A percentile compares a stretch with the other conserved stretches of the same genome.
phyloP scores from a whole-genome alignment of 1,140 invertebrate species.

The Hylaeus volcanicus region DNA sequence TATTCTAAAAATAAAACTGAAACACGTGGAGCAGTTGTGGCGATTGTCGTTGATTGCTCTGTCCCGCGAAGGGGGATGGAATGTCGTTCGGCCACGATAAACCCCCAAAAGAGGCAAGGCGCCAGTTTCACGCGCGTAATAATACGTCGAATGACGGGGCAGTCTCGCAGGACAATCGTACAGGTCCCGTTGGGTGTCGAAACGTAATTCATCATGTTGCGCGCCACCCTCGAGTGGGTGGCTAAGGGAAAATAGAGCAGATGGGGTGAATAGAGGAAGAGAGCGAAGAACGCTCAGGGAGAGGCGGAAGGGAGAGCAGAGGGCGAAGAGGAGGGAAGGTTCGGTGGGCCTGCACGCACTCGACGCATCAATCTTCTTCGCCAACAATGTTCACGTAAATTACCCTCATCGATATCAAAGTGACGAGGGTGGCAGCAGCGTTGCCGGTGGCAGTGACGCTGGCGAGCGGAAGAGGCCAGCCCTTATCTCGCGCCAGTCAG shows the following conservation, averaged over 20 bases:
- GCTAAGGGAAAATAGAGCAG: background rate
- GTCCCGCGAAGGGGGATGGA: background rate
- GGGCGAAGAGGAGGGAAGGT: slow-evolving; percentile 19
- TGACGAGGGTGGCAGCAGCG: slow-evolving; percentile 62
- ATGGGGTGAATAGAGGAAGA: slow-evolving; percentile 37
- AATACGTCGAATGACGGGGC: slow-evolving; percentile 70
- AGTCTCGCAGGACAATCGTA: slow-evolving; percentile 63
- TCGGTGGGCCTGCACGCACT: slow-evolving; percentile 68
- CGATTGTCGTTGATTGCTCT: background rate
- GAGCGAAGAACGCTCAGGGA: slow-evolving; percentile 44
- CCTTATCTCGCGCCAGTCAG: slow-evolving; percentile 71
- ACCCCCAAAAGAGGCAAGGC: slow-evolving; percentile 3
- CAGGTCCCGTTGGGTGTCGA: slow-evolving; percentile 66
- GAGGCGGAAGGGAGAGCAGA: slow-evolving; percentile 10
- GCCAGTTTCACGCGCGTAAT: slow-evolving; percentile 52
- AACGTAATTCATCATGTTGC: slow-evolving; percentile 74
- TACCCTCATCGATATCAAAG: slow-evolving; percentile 79
- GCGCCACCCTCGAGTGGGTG: background rate
- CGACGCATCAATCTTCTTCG: slow-evolving; percentile 79
- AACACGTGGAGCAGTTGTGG: no score
- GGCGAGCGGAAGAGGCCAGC: slow-evolving; percentile 59
- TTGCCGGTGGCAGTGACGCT: slow-evolving; percentile 28
- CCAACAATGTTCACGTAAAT: slow-evolving; percentile 79
- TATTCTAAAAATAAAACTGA: no score
- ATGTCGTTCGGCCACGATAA: background rate